These are phyloP conservation scores for Tipula unca DNA, from an alignment of 2,888 invertebrate genomes.

Conservation along the genomic window DNA sequence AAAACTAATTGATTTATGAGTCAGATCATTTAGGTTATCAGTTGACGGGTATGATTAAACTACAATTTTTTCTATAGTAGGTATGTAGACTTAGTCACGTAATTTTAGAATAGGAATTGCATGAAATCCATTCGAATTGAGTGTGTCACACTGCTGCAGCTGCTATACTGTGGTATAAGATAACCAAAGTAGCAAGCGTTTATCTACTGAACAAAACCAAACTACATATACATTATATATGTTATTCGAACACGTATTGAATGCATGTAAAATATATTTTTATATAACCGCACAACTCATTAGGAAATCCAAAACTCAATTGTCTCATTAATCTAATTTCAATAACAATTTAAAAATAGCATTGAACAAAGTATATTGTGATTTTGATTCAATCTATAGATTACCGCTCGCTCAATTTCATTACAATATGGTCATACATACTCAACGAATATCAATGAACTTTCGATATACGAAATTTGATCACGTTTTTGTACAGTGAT, in stretches of 20 bases:
- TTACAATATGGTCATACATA: neutral
- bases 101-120: neutral
- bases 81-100: neutral
- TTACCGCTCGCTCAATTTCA: neutral
- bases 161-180: neutral
- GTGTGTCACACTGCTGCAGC: neutral
- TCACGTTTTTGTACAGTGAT: neutral
- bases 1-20: too few relatives aligned
- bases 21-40: too few relatives aligned
- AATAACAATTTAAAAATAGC: neutral
- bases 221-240: too few relatives aligned
- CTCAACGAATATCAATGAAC: neutral
- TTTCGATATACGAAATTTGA: neutral
- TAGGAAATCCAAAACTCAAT: neutral
- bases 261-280: neutral
- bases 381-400: neutral
- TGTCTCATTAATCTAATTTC: neutral
- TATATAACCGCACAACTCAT: neutral
- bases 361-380: neutral
- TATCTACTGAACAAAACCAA: neutral
- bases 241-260: neutral
- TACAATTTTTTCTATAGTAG: neutral
- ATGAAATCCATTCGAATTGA: neutral
- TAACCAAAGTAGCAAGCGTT: neutral
- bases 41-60: neutral